Evolutionary conservation across 2,888 invertebrate genomes (phyloP).

Genomic region (Digitonthophagus gazella): DNA sequence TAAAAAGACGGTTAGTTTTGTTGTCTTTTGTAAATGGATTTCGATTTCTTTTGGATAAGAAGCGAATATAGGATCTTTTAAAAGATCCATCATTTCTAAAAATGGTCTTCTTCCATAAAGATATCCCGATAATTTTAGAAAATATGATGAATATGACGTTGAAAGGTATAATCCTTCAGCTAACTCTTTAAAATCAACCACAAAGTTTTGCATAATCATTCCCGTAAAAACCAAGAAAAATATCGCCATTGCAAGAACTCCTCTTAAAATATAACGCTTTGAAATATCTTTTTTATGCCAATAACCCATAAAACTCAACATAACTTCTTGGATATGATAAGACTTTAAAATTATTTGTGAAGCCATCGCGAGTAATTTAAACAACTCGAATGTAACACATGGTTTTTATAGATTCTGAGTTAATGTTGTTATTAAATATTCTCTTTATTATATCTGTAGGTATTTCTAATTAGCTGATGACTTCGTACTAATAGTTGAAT

Average conservation of each 20-base stretch:
- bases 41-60: constrained; percentile 25
- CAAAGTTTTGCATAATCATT: constrained; percentile 21
- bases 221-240: constrained; percentile 21
- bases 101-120: constrained; percentile 26
- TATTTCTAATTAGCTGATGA: not conserved
- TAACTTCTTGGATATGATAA: constrained; percentile 5
- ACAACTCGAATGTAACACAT: not conserved
- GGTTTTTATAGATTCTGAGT: not conserved
- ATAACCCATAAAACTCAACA: constrained; percentile 1
- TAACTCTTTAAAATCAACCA: constrained; percentile 21
- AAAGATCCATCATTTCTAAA: constrained; percentile 21
- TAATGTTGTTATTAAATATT: not conserved
- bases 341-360: constrained; percentile 1
- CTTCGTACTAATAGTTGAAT: too few species aligned
- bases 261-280: constrained; percentile 2
- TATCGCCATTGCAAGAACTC: constrained; percentile 13
- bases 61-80: constrained; percentile 26
- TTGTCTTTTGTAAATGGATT: constrained; percentile 16
- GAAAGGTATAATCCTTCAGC: constrained; percentile 22
- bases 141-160: constrained; percentile 25
- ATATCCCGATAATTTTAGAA: constrained; percentile 23
- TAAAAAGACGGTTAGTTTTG: constrained; percentile 16
- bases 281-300: constrained; percentile 23
- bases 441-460: not conserved
- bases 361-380: not conserved